These are phyloP conservation scores for Tenthredo scrophulariae DNA, from an alignment of 2,888 invertebrate genomes.

Conservation along the genomic window DNA sequence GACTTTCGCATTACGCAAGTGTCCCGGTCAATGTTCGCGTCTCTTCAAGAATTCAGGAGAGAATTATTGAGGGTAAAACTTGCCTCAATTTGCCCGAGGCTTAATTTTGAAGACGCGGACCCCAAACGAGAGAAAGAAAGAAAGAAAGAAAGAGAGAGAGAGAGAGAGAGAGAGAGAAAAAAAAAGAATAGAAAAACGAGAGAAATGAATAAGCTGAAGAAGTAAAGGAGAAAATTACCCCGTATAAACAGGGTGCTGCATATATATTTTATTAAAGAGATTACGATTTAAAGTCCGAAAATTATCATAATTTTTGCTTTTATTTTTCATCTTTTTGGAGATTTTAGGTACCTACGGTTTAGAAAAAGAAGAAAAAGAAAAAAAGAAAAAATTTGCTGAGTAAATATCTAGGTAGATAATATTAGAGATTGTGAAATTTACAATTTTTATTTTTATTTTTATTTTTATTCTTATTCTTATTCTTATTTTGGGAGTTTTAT, in stretches of 20 bases:
- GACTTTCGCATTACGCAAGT: constrained; percentile 50
- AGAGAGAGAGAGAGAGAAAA: neutral
- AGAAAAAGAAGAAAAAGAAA: no score
- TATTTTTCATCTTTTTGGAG: neutral
- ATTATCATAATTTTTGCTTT: no score
- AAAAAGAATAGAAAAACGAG: neutral
- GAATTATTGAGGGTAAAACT: constrained; percentile 11
- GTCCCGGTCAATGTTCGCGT: constrained; percentile 38
- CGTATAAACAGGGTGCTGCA: neutral
- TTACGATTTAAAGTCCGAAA: no score
- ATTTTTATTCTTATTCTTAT: no score
- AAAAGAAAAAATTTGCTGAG: no score
- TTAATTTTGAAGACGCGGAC: neutral
- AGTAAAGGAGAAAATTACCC: neutral
- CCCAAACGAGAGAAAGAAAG: neutral
- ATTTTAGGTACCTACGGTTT: constrained; percentile 50
- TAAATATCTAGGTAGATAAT: no score
- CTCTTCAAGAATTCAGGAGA: neutral
- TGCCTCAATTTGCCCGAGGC: constrained; percentile 26
- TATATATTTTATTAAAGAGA: no score
- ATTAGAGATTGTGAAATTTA: no score
- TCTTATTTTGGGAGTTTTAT: no score
- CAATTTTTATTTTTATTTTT: no score
- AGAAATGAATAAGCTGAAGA: neutral
- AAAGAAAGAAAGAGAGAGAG: neutral